Evolutionary conservation across 2,113 vertebrate species (phyloP), one percentile per base, ranked within the genome.

Genomic region (Carettochelys insculpta): DNA sequence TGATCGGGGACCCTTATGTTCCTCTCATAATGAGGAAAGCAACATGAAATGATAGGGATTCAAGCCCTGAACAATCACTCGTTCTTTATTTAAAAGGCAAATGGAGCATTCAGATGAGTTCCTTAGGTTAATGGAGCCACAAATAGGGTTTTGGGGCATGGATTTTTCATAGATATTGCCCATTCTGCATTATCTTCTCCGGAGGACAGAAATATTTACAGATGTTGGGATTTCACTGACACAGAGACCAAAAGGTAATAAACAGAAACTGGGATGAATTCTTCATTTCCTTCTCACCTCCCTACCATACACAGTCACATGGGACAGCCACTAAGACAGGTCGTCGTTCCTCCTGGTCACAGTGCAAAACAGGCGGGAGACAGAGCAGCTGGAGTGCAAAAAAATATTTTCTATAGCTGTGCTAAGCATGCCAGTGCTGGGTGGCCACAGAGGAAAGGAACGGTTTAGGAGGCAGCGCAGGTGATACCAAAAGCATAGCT

Each of bases 61-160:
- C 8, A 0, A 95, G 92, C 76, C 80, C 80, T 83, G 79, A 94
- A 91, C 92, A 96, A 96, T 88, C 83, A 86, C 73, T 82, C 87
- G 90, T 94, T 96, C 92, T 96, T 94, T 93, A 93, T 93, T 96
- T 97, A 94, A 97, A 96, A 96, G 94, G 94, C 94, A 97, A 96
- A 96, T 90, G 93, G 94, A 96, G 94, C 84, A 1, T 90, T 86
- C 86, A 96, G 88, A 96, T 0, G 0, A 82, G 61, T 94, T 97
- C 85, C 95, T 95, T 93, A 90, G 92, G 96, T 93, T 96, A 96
- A 95, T 94, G 89, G 90, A 96, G 94, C 94, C 92, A 95, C 91
- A 91, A 93, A 93, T 85, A 81, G 19, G 85, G 90, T 91, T 95
- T 94, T 43, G 91, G 92, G 90, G 87, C 86, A 93, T 89, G 47